phyloP scores from a whole-genome alignment of 2,888 invertebrate species.

The Aelia acuminata region DNA sequence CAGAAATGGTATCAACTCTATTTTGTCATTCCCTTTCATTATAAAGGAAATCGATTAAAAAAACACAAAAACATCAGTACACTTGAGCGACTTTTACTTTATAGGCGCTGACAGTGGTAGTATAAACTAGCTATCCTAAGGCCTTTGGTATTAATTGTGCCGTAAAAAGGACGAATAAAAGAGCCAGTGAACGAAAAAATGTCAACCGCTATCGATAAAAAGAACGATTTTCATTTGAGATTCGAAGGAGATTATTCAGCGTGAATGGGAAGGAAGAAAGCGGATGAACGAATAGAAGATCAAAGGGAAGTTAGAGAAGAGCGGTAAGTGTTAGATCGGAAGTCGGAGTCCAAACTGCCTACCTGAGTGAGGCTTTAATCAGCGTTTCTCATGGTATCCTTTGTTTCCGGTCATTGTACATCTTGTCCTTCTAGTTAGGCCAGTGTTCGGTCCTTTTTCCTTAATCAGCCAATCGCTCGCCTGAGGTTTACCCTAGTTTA shows the following conservation, averaged over 20 bases:
- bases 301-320: slow-evolving; percentile 17
- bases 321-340: slow-evolving; percentile 36
- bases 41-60: no score
- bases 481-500: slow-evolving; percentile 8
- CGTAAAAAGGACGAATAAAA: neutral
- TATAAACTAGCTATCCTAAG: no score
- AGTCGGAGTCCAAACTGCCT: neutral
- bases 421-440: slow-evolving; percentile 34
- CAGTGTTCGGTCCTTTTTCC: neutral
- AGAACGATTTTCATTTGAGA: neutral
- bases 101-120: no score
- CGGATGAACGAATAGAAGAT: neutral
- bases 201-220: neutral
- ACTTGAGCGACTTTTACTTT: no score
- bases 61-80: no score
- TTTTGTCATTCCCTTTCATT: no score
- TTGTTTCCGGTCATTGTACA: slow-evolving; percentile 41
- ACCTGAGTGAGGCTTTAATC: slow-evolving; percentile 42
- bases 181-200: neutral
- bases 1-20: no score
- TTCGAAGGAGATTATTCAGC: neutral
- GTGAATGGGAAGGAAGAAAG: neutral
- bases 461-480: neutral
- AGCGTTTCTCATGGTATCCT: neutral
- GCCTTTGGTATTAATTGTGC: no score